Conservation (phyloP, 2,888 invertebrate genomes). For the Piscicola geometra region DNA sequence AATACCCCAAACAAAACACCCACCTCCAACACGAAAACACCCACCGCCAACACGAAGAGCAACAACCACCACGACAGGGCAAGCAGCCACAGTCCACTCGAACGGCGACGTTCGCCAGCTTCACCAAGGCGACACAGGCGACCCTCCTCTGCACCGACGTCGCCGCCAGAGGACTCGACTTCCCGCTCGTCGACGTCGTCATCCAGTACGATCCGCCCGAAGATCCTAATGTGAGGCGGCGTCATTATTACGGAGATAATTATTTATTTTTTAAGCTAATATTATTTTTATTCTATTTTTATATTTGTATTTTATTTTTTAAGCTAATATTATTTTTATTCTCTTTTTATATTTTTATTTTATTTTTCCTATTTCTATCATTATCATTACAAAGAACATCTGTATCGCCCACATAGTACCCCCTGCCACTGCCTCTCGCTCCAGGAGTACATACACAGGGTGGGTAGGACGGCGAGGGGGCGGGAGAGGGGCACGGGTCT, state of each 20-base stretch:
- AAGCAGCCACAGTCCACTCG: conserved; percentile 99
- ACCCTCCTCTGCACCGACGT: conserved; percentile 95
- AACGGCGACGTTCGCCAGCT: conserved; percentile 90
- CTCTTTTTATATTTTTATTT: neutral
- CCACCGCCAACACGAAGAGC: no score
- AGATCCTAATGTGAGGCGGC: conserved; percentile 89
- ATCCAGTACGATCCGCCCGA: conserved; percentile 98
- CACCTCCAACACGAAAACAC: no score
- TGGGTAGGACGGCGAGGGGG: conserved; percentile 93
- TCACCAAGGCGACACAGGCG: conserved; percentile 88
- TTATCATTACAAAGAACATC: no score
- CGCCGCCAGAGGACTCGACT: conserved; percentile 79
- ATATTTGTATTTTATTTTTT: neutral
- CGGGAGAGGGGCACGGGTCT: conserved; percentile 89
- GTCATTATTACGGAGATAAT: no score
- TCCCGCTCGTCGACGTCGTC: conserved; percentile 97
- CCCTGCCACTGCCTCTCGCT: no score
- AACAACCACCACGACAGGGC: conserved; percentile 67
- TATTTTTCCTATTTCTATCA: no score
- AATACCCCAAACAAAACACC: no score
- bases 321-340: neutral
- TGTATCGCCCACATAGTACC: no score
- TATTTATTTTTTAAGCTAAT: neutral
- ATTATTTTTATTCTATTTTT: neutral
- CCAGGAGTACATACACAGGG: conserved; percentile 94